These are phyloP conservation scores for Phalacrocorax carbo DNA, from an alignment of 2,113 vertebrate species.

Conservation along the genomic window DNA sequence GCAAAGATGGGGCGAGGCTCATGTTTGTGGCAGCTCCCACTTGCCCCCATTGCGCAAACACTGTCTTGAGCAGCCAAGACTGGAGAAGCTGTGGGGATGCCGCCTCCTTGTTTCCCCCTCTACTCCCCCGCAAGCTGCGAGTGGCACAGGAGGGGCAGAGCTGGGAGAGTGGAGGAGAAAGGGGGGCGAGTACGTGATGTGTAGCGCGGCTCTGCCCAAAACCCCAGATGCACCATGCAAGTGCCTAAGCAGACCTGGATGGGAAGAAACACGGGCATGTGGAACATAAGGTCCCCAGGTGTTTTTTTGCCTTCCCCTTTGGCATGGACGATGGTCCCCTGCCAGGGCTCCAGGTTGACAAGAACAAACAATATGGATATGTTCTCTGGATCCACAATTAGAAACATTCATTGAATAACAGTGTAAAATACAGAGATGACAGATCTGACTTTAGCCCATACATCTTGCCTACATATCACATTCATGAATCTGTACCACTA, in stretches of 20 bases:
- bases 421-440: not conserved
- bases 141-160: not conserved
- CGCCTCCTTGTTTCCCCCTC: not conserved
- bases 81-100: fast-evolving
- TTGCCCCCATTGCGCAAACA: not conserved
- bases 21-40: fast-evolving
- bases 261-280: not conserved
- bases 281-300: not conserved
- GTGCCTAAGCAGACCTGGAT: not conserved
- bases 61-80: not conserved
- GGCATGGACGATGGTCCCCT: fast-evolving
- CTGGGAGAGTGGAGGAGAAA: not conserved
- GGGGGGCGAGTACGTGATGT: fast-evolving
- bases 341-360: not conserved
- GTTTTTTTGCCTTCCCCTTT: fast-evolving
- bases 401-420: not conserved
- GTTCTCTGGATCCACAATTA: not conserved
- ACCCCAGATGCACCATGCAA: not conserved
- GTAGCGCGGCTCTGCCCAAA: not conserved
- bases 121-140: fast-evolving
- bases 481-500: not conserved
- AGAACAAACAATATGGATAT: not conserved
- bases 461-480: not conserved
- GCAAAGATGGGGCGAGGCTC: not conserved
- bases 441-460: not conserved